Base-by-base conservation (phyloP, 2,888 invertebrate genomes). In the Arge pagana region DNA sequence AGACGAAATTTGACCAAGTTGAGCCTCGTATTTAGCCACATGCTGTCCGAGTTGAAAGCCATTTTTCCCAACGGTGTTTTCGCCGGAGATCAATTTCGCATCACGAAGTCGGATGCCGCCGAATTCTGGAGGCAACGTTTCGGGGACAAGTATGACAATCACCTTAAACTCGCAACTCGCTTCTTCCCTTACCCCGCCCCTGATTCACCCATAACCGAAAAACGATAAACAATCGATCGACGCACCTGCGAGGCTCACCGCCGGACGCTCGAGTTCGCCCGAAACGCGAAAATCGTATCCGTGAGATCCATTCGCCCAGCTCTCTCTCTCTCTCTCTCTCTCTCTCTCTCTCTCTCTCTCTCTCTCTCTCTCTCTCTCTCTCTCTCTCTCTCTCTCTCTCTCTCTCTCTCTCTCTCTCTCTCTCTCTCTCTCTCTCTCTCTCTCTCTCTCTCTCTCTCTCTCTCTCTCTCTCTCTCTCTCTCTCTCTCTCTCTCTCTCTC, bases 51-150 rank as follows among this genome's bases (percentile, higher is more conserved):
- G 81, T 81, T 99, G 59, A 98, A 98, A 80, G 97, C 99, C 30
- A 89, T 98, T 71, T 99, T 98, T 78, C 98, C 98, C 0, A 92
- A 90, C 76, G 97, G 97, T 43, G 85, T 90, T 10, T 99, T 96
- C 79, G 91, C 94, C 53, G 97, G 97, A 42, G 96, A 97, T 79
- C 93, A 93, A 78, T 99, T 97, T 80, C 88, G 98, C 71, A 97
- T 99, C 71, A 99, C 99, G 21, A 99, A 99, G 81, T 90, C 95
- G 65, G 98, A 99, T 81, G 99, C 99, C 7, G 94, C 97, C 0
- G 96, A 97, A 61, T 99, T 99, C 79, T 99, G 99, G 99, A 91
- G 87, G 73, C 85, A 84, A 54, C 91, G 94, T 76, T 99, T 99
- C 79, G 94, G 93, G 66, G 95, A 96, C 83, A 96, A 93, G 96